A percentile compares a stretch with the other conserved stretches of the same genome.
These are phyloP conservation scores for Patiria pectinifera DNA, from an alignment of 53 echinoderm and acorn worm species.

Conservation along the genomic window DNA sequence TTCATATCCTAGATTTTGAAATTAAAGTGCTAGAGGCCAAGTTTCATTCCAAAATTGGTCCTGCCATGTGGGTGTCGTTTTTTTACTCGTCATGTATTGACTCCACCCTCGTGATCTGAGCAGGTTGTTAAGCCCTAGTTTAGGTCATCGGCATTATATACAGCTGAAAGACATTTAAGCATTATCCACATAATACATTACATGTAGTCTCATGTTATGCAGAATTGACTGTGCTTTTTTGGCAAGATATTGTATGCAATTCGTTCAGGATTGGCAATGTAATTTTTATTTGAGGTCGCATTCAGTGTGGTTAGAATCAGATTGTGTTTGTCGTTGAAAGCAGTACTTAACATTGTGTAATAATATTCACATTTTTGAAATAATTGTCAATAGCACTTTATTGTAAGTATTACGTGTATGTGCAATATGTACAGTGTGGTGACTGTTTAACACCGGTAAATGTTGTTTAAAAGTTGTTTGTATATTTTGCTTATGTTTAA, in stretches of 20 bases:
- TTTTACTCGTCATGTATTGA: neutral
- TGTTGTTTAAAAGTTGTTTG: slow-evolving; percentile 6
- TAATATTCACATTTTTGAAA: neutral
- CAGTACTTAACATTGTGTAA: neutral
- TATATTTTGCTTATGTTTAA: slow-evolving; percentile 27
- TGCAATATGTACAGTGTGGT: slow-evolving; percentile 28
- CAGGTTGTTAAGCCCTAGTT: neutral
- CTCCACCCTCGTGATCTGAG: neutral
- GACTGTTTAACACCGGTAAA: neutral
- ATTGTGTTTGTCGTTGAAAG: neutral
- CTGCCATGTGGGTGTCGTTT: too few species aligned
- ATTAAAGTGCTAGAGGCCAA: too few species aligned
- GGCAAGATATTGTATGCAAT: neutral
- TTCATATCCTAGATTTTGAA: too few species aligned
- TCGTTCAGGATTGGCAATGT: neutral
- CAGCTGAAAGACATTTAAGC: neutral
- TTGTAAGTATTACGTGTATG: neutral
- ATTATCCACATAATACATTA: neutral
- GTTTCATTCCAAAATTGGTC: too few species aligned
- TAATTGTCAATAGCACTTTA: neutral
- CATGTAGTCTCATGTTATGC: neutral
- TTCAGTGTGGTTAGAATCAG: neutral
- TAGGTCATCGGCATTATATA: neutral
- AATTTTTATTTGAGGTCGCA: neutral
- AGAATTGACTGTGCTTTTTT: neutral